Base-by-base conservation (phyloP, 2,113 vertebrate genomes). In the Peromyscus maniculatus region DNA sequence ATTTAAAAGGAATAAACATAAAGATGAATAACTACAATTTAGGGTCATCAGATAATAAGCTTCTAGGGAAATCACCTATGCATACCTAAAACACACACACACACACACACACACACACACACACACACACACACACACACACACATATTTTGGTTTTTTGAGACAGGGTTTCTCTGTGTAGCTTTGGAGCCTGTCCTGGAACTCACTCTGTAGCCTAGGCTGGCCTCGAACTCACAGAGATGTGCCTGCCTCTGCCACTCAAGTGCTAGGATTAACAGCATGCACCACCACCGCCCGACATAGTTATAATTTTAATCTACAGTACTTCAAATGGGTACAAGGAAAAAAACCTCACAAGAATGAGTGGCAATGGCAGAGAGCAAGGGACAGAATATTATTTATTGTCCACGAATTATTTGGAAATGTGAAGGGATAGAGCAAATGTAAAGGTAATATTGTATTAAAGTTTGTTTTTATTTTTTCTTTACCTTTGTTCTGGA, bases 1-100 rank as follows among this genome's bases (percentile, higher is more conserved):
- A 95, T 49, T 86, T 67, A 66, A 77, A 16, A 93, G 24, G 12
- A 67, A 12, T 91, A 94, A 59, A 22, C 86, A 96, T 82, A 84
- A 64, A 80, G 2, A 64, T 33, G 77, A 46, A 21, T 7, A 88
- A 75, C 82, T 92, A 79, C 19, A 79, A 96, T 28, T 93, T 82
- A 66, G 39, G 39, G 82, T 79, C 39, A 88, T 74, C 28, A 87
- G 33, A 86, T 87, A 52, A 89, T 5, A 89, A 89, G 46, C 3
- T 16, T 77, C 33, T 80, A 94, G 21, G 24, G 33, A 31, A 8
- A 22, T 72, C 78, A 80, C 21, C 39, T 69, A 74, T 16, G 46
- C 7, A 88, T 24, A 66, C 28, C 5, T 43, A 5, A 84, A 7
- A 22, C 24, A 24, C 1, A 52, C 3, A 21, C 22, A 43, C 43